Conservation (phyloP, 2,797 vertebrate species). For the Australoheros facetus region DNA sequence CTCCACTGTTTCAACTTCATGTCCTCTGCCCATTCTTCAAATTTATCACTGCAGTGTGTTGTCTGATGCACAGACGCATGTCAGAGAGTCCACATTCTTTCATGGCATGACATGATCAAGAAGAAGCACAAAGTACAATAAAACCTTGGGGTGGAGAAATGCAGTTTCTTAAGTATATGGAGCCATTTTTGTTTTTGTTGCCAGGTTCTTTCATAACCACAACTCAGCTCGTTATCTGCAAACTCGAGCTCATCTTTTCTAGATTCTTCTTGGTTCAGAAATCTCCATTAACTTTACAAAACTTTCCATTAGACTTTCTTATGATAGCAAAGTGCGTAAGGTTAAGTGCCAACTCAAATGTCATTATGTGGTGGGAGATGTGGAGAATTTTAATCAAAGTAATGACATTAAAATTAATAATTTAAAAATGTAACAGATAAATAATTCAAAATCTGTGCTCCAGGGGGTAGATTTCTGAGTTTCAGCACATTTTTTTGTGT, state of each 20-base stretch:
- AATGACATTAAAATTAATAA: constrained; percentile 62
- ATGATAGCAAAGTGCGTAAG: background rate
- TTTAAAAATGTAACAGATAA: constrained; percentile 55
- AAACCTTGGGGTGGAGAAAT: too few relatives aligned
- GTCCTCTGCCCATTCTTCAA: background rate
- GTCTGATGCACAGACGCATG: background rate
- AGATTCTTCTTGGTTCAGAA: background rate
- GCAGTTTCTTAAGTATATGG: background rate
- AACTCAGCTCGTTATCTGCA: background rate
- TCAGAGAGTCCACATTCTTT: rapidly evolving
- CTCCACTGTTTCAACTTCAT: background rate
- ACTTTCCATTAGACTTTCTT: constrained; percentile 8
- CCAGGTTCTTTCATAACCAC: background rate
- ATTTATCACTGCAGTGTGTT: background rate
- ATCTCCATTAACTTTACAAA: constrained; percentile 2
- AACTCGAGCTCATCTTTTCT: background rate
- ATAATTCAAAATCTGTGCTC: constrained; percentile 51
- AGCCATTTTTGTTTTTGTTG: background rate
- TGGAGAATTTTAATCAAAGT: constrained; percentile 51
- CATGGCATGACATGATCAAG: background rate
- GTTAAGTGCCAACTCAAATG: constrained; percentile 37
- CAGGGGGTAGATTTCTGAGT: constrained; percentile 29
- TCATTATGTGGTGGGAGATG: constrained; percentile 29
- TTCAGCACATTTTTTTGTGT: constrained; percentile 44
- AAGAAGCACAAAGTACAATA: background rate